Base-by-base conservation (phyloP, 1,140 invertebrate species). In the Saxidomus purpurata region DNA sequence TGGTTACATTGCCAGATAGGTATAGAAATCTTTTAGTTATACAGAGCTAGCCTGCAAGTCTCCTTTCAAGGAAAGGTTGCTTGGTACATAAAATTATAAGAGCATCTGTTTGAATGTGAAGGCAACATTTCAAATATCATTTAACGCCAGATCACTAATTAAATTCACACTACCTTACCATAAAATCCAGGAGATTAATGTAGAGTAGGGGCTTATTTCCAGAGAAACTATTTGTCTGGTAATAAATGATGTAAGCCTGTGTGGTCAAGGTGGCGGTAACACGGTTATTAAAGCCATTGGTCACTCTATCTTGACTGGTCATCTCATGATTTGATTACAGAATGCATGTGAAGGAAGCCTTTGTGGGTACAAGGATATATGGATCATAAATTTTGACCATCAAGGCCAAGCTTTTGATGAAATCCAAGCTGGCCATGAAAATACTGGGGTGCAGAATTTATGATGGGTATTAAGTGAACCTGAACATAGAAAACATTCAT, bases 381-480 rank as follows among this genome's bases (percentile, higher is more conserved):
- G 76, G 25, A 11, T 79, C 76, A 79, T 79, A 79, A 79, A 79
- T 34, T 55, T 36, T 79, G 76, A 79, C 76, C 76, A 79, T 79
- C 76, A 79, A 79, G 76, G 76, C 31, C 76, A 79, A 49, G 49
- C 28, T 31, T 77, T 49, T 34, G 76, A 79, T 79, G 76, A 79
- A 79, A 79, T 55, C 49, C 22, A 52, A 79, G 47, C 43, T 79
- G 40, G 47, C 47, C 11, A 79, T 79, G 43, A 79, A 76, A 76
- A 79, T 49, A 79, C 43, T 55, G 22, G 76, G 47, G 76, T 79
- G 76, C 76, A 79, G 76, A 79, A 79, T 79, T 79, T 79, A 79
- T 47, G 76, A 79, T n/a, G 28, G 47, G 4, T 71, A 38, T 11
- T 38, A 15, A 79, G 1, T 79, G 76, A 79, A 79, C 76, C 76